A percentile compares a stretch with the other conserved stretches of the same genome.
phyloP scores from a whole-genome alignment of 2,888 invertebrate genomes.

The Merodon equestris region DNA sequence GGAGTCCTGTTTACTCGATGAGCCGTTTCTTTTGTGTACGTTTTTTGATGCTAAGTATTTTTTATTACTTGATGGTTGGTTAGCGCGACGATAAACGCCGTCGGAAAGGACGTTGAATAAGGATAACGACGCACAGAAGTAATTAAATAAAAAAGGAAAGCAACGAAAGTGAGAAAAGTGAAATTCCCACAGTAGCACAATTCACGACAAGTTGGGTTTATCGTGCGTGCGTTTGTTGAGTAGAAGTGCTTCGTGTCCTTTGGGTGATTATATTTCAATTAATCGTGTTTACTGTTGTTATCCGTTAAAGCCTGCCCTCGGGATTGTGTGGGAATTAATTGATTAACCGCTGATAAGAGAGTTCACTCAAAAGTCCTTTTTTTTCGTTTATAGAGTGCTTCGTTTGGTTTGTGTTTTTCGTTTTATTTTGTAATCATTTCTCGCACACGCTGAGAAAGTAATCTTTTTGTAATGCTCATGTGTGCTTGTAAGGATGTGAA shows the following conservation, averaged over 20 bases:
- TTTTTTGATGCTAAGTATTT: slow-evolving; percentile 7
- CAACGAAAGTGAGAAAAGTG: slow-evolving; percentile 13
- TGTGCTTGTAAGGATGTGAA: slow-evolving; percentile 35
- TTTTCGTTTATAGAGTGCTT: too few species aligned
- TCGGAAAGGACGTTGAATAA: slow-evolving; percentile 31
- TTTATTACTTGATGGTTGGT: not conserved
- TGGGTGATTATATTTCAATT: slow-evolving; percentile 56
- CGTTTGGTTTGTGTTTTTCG: not conserved
- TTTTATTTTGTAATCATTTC: not conserved
- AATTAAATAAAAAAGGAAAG: slow-evolving; percentile 8
- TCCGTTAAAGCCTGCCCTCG: slow-evolving; percentile 29
- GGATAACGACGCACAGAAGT: not conserved
- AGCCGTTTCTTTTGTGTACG: too few species aligned
- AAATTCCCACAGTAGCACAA: slow-evolving; percentile 40
- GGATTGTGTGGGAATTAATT: slow-evolving; percentile 3
- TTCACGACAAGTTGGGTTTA: slow-evolving; percentile 13
- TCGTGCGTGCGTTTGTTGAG: slow-evolving; percentile 7
- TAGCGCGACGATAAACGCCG: slow-evolving; percentile 26
- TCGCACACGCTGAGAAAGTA: slow-evolving; percentile 31
- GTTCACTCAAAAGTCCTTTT: slow-evolving; percentile 58
- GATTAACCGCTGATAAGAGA: not conserved
- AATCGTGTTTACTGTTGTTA: slow-evolving; percentile 37
- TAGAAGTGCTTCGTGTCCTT: slow-evolving; percentile 25
- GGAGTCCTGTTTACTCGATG: too few species aligned
- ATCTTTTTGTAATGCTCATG: slow-evolving; percentile 22